A percentile compares a stretch with the other conserved stretches of the same genome.
Evolutionary conservation across 2,797 vertebrate genomes (phyloP).

Genomic region (Neosalanx taihuensis): DNA sequence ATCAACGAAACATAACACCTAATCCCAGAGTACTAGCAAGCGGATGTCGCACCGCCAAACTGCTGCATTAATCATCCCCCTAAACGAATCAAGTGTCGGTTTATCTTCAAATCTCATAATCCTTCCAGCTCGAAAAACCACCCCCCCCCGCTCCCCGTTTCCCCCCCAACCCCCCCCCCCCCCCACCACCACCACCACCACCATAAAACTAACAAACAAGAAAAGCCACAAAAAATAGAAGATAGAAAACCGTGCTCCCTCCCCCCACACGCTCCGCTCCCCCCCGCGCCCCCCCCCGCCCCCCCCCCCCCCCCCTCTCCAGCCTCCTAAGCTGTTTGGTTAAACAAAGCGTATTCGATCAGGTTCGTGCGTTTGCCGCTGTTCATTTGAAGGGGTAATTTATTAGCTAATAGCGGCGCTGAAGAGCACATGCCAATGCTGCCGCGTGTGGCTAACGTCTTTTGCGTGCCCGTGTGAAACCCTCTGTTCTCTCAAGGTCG

Average conservation of each 20-base stretch:
- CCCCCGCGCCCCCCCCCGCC: too few relatives aligned
- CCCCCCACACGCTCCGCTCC: not conserved
- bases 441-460: conserved; percentile 50
- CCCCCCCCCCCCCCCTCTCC: not conserved
- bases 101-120: conserved; percentile 69
- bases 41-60: conserved; percentile 45
- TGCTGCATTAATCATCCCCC: conserved; percentile 59
- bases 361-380: conserved; percentile 46
- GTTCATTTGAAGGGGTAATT: conserved; percentile 58
- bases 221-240: too few relatives aligned
- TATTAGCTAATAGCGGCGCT: conserved; percentile 62
- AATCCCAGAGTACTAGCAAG: conserved; percentile 57
- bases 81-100: conserved; percentile 60
- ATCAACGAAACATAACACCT: conserved; percentile 59
- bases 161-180: too few relatives aligned
- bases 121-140: conserved; percentile 30
- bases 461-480: conserved; percentile 41
- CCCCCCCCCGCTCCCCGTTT: too few relatives aligned
- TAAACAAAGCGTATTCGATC: conserved; percentile 49
- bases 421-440: conserved; percentile 47
- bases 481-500: conserved; percentile 37
- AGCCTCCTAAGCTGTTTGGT: conserved; percentile 31
- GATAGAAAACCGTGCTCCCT: too few relatives aligned
- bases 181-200: not conserved
- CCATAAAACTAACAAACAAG: not conserved